Percentiles rank a stretch among this genome's conserved stretches.
Evolutionary conservation across 2,113 vertebrate genomes (phyloP).

Genomic region (Rhabdornis inornatus): DNA sequence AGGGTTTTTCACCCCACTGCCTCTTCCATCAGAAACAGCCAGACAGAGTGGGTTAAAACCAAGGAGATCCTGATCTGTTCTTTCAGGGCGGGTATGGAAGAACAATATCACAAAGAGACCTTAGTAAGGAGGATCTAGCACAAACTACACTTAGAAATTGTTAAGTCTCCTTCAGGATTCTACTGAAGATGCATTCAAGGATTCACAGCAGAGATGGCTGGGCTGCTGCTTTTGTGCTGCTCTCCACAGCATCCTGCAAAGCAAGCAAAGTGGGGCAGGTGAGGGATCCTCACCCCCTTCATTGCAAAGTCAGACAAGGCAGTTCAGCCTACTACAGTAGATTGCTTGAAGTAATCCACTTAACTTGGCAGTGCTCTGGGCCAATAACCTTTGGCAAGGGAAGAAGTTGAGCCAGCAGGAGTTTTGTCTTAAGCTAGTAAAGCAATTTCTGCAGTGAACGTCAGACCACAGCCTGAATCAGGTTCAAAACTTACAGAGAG

Average conservation of each 20-base stretch:
- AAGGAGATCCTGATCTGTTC: background rate
- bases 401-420: conserved; percentile 18
- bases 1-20: background rate
- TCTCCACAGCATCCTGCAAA: background rate
- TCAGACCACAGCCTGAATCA: background rate
- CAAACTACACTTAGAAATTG: background rate
- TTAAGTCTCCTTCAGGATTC: background rate
- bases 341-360: background rate
- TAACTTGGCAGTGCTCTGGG: background rate
- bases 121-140: background rate
- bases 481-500: background rate
- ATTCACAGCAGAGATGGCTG: background rate
- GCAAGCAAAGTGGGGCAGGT: background rate
- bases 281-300: background rate
- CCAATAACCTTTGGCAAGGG: background rate
- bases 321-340: background rate
- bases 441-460: background rate
- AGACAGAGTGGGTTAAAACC: background rate
- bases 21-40: background rate
- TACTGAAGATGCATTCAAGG: background rate
- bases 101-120: background rate
- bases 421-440: conserved; percentile 8
- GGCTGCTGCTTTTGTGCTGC: background rate
- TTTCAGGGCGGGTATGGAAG: background rate
- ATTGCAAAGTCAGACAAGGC: background rate